phyloP scores from a whole-genome alignment of 2,888 invertebrate genomes.

The Clitarchus hookeri region DNA sequence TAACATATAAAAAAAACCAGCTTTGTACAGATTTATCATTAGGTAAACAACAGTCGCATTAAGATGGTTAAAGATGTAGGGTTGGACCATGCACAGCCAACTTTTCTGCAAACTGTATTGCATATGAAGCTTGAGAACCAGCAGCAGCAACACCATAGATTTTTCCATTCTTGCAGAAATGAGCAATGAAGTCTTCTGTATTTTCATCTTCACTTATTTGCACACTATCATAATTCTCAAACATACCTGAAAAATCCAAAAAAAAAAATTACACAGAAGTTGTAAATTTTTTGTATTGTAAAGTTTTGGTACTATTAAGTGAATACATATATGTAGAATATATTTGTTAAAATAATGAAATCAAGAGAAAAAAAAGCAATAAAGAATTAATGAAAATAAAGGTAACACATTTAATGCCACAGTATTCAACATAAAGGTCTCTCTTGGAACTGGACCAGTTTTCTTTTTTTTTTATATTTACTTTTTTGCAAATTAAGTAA shows the following conservation, averaged over 20 bases:
- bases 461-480: no score
- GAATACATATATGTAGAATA: neutral
- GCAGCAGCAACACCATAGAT: neutral
- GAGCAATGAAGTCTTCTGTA: neutral
- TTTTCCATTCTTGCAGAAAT: slow-evolving; percentile 14
- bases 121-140: neutral
- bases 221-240: neutral
- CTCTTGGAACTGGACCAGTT: no score
- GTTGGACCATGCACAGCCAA: neutral
- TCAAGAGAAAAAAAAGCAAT: no score
- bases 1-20: neutral
- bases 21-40: neutral
- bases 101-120: neutral
- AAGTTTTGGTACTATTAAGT: neutral
- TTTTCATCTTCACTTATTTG: neutral
- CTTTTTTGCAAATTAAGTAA: no score
- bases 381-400: no score
- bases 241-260: neutral
- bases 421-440: no score
- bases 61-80: neutral
- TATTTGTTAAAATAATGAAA: no score
- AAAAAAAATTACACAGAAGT: neutral
- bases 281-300: no score
- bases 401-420: no score
- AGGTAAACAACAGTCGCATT: neutral